Conservation (phyloP, 2,113 vertebrate genomes). For the Meleagris gallopavo region DNA sequence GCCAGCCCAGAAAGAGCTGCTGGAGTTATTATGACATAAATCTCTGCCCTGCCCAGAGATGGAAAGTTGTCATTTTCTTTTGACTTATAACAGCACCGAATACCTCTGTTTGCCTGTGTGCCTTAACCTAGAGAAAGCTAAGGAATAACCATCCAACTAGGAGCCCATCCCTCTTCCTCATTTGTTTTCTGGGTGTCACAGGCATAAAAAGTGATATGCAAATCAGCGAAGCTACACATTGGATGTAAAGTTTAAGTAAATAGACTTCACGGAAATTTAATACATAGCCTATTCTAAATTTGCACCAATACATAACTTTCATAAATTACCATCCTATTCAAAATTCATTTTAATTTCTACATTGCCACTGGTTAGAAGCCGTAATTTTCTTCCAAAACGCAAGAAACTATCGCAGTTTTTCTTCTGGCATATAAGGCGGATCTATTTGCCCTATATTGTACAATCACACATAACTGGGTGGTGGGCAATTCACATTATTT, state of each 20-base stretch:
- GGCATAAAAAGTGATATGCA: background rate
- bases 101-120: accelerated
- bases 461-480: background rate
- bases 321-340: background rate
- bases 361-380: background rate
- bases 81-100: background rate
- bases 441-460: background rate
- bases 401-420: background rate
- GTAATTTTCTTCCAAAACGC: background rate
- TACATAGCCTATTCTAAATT: background rate
- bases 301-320: background rate
- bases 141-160: background rate
- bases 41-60: background rate
- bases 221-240: background rate
- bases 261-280: background rate
- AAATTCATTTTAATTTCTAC: background rate
- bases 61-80: background rate
- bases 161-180: background rate
- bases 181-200: background rate
- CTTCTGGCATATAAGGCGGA: background rate
- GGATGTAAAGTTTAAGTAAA: background rate
- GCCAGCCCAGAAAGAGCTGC: background rate
- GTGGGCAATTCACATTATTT: background rate
- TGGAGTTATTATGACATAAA: background rate
- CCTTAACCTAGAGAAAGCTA: background rate